Evolutionary conservation across 1,140 invertebrate genomes (phyloP).

Genomic region (Pseudomyrmex concolor): DNA sequence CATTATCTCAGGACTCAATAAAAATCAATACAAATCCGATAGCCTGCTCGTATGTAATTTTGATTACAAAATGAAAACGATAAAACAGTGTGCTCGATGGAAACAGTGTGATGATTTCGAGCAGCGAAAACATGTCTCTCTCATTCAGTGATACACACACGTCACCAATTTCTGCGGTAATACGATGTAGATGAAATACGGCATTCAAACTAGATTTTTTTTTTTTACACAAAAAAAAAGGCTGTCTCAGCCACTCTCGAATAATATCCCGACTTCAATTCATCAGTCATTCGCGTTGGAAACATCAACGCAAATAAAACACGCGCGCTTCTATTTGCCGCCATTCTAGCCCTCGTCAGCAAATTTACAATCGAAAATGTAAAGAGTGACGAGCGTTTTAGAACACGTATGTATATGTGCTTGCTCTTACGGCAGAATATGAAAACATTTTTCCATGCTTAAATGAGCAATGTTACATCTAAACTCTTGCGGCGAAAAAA

Average conservation of each 20-base stretch:
- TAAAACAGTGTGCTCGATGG: not conserved
- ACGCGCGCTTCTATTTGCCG: constrained; percentile 18
- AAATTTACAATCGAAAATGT: constrained; percentile 25
- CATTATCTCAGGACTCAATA: no score
- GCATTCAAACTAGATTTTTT: constrained; percentile 1
- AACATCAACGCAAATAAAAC: constrained; percentile 21
- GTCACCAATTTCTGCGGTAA: constrained; percentile 14
- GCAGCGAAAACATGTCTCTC: not conserved
- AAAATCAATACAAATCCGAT: not conserved
- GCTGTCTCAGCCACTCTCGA: not conserved
- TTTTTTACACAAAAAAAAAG: constrained; percentile 19
- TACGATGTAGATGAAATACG: constrained; percentile 26
- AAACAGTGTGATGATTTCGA: not conserved
- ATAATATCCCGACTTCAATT: constrained; percentile 8
- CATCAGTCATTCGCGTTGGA: not conserved
- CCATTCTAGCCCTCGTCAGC: constrained; percentile 26
- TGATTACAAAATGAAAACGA: not conserved
- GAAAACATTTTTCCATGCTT: constrained; percentile 41
- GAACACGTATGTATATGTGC: not conserved
- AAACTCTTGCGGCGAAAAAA: not conserved
- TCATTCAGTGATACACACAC: not conserved
- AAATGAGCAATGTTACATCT: constrained; percentile 1
- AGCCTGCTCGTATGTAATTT: not conserved
- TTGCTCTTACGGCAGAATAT: not conserved
- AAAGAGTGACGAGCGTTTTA: constrained; percentile 34